phyloP scores from a whole-genome alignment of 2,113 vertebrate species.

The Dicentrarchus labrax region DNA sequence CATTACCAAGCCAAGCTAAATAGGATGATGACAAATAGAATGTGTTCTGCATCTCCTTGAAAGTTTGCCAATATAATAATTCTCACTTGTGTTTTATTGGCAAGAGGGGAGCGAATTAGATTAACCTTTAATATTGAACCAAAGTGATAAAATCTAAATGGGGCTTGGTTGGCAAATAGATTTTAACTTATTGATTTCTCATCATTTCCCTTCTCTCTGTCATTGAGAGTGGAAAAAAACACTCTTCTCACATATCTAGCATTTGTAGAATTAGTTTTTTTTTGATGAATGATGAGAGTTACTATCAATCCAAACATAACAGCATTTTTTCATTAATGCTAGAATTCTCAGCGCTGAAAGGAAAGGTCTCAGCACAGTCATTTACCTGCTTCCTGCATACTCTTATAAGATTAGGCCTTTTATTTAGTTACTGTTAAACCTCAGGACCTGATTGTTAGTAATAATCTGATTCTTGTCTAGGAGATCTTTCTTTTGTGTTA shows the following conservation, averaged over 20 bases:
- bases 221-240: slow-evolving; percentile 38
- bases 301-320: slow-evolving; percentile 50
- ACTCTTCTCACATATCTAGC: slow-evolving; percentile 32
- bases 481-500: slow-evolving; percentile 3
- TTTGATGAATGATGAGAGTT: slow-evolving; percentile 58
- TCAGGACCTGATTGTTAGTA: not conserved
- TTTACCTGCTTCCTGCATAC: slow-evolving; percentile 35
- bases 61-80: slow-evolving; percentile 79
- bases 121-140: slow-evolving; percentile 83
- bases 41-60: slow-evolving; percentile 72
- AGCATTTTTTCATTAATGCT: slow-evolving; percentile 58
- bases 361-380: slow-evolving; percentile 43
- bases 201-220: slow-evolving; percentile 64
- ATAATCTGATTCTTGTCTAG: slow-evolving; percentile 11
- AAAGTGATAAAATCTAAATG: slow-evolving; percentile 78
- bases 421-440: slow-evolving; percentile 46
- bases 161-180: slow-evolving; percentile 72
- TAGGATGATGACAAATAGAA: slow-evolving; percentile 77
- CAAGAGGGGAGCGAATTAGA: slow-evolving; percentile 74
- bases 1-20: slow-evolving; percentile 72
- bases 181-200: slow-evolving; percentile 79
- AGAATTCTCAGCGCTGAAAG: slow-evolving; percentile 37
- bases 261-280: slow-evolving; percentile 36
- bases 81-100: slow-evolving; percentile 79
- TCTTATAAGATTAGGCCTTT: slow-evolving; percentile 35